phyloP scores from a whole-genome alignment of 2,888 invertebrate genomes.

The Adineta ricciae region DNA sequence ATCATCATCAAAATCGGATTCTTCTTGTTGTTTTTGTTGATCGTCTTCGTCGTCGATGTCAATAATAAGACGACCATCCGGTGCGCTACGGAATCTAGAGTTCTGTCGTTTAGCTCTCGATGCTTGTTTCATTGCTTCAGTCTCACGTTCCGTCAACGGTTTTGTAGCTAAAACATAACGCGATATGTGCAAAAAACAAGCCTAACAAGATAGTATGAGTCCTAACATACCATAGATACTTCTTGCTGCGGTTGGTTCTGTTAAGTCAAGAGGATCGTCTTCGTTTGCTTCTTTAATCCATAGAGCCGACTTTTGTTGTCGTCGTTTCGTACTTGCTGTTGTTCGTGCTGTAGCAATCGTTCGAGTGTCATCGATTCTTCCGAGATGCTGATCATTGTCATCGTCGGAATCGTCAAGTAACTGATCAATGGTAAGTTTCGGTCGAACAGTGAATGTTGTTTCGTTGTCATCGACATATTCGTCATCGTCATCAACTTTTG shows the following conservation, averaged over 20 bases:
- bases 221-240: background rate
- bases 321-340: slow-evolving; percentile 20
- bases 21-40: slow-evolving; percentile 49
- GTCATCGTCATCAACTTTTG: background rate
- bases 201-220: no score
- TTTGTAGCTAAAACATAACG: background rate
- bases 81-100: slow-evolving; percentile 18
- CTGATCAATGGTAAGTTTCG: background rate
- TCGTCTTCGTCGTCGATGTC: slow-evolving; percentile 47
- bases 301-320: slow-evolving; percentile 6
- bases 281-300: slow-evolving; percentile 30
- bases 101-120: slow-evolving; percentile 13
- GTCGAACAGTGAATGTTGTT: background rate
- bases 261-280: slow-evolving; percentile 31
- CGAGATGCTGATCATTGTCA: background rate
- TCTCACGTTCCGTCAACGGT: slow-evolving; percentile 25
- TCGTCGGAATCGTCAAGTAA: background rate
- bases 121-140: slow-evolving; percentile 22
- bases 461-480: background rate
- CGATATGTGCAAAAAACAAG: no score
- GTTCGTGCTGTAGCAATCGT: background rate
- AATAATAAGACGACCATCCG: slow-evolving; percentile 29
- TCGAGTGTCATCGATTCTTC: background rate
- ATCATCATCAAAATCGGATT: slow-evolving; percentile 56
- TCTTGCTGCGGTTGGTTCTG: slow-evolving; percentile 24